Conservation (phyloP, 37 sponge, comb jelly and placozoan genomes). For the Chondrosia reniformis region DNA sequence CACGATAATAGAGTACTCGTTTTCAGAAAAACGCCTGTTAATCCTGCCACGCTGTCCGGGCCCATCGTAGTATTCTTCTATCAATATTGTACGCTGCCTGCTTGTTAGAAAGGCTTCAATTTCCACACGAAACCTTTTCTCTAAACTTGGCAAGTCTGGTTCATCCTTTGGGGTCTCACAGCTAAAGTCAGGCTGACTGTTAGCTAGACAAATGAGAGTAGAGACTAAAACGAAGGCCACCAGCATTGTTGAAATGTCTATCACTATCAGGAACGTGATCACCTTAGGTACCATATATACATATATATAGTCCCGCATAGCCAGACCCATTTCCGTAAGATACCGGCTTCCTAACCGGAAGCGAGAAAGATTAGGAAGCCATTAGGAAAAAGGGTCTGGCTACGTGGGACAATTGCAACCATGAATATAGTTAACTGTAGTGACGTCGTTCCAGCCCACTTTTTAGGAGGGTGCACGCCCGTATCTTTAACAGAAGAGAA, state of each 20-base stretch:
- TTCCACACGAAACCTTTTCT: slow-evolving; percentile 33
- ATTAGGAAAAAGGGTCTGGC: no score
- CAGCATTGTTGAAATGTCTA: no score
- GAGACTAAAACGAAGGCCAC: background rate
- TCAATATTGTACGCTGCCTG: background rate
- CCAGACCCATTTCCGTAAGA: no score
- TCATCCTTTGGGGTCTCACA: background rate
- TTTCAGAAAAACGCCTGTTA: background rate
- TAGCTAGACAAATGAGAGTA: background rate
- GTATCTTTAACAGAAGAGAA: background rate
- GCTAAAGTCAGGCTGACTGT: background rate
- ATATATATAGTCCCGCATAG: no score
- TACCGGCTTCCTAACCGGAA: no score
- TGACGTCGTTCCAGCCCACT: background rate
- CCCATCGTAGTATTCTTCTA: slow-evolving; percentile 39
- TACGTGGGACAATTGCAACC: background rate
- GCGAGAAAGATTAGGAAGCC: no score
- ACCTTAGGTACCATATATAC: no score
- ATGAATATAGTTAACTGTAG: background rate
- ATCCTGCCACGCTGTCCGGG: slow-evolving; percentile 35
- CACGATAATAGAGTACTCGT: background rate
- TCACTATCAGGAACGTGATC: no score
- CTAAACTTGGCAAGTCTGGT: slow-evolving; percentile 28
- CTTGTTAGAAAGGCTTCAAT: slow-evolving; percentile 25
- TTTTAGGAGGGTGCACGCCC: no score